Percentiles rank a stretch among this genome's conserved stretches.
phyloP scores from a whole-genome alignment of 2,113 vertebrate species.

The Scortum barcoo region DNA sequence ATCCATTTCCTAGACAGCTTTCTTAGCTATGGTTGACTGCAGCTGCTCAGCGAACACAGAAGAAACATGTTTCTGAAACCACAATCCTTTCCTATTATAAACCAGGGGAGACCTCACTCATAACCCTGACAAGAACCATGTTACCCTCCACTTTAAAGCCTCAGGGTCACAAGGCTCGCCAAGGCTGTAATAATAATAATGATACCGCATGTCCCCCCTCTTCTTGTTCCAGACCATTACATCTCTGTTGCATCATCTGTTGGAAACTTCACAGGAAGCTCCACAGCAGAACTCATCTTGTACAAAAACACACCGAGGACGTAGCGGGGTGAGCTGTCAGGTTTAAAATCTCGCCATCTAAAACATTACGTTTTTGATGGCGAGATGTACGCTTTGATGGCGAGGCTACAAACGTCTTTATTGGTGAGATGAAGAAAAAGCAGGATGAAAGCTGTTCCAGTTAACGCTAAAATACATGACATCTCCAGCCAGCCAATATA shows the following conservation, averaged over 20 bases:
- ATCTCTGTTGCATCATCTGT: slow-evolving; percentile 50
- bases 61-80: slow-evolving; percentile 37
- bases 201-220: background rate
- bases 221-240: slow-evolving; percentile 35
- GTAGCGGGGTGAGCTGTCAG: slow-evolving; percentile 5
- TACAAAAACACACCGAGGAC: slow-evolving; percentile 24
- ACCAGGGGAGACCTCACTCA: slow-evolving; percentile 7
- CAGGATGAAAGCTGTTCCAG: background rate
- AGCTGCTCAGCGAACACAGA: slow-evolving; percentile 6
- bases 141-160: background rate
- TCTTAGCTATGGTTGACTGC: slow-evolving; percentile 2
- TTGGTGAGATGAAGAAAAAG: slow-evolving; percentile 9
- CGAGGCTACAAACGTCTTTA: too few relatives aligned
- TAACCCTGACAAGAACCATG: slow-evolving; percentile 14
- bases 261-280: slow-evolving; percentile 33
- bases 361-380: slow-evolving; percentile 41
- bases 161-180: slow-evolving; percentile 16
- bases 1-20: background rate
- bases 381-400: too few relatives aligned
- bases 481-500: slow-evolving; percentile 14
- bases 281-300: slow-evolving; percentile 6
- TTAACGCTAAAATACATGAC: slow-evolving; percentile 2
- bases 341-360: slow-evolving; percentile 45
- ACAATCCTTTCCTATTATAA: slow-evolving; percentile 21
- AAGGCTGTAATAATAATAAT: slow-evolving; percentile 10